Percentiles rank a stretch among this genome's conserved stretches.
Conservation (phyloP, 2,113 vertebrate species). For the Nothoprocta perdicaria region DNA sequence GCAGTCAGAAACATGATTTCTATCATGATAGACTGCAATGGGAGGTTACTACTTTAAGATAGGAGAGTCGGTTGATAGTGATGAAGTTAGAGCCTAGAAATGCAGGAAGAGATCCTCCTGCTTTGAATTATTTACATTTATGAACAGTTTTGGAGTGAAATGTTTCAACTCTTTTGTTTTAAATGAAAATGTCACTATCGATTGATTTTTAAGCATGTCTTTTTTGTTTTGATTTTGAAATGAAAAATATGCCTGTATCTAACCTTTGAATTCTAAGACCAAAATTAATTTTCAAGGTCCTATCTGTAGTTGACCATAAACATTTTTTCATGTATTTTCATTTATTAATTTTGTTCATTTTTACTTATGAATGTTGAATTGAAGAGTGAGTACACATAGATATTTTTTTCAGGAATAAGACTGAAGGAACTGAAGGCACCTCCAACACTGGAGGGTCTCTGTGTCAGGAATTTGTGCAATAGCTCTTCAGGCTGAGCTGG, state of each 20-base stretch:
- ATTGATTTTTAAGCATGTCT: not conserved
- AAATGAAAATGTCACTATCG: not conserved
- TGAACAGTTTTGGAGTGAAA: not conserved
- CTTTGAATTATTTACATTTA: not conserved
- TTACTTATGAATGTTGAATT: not conserved
- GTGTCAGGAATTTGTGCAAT: not conserved
- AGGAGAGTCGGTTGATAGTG: not conserved
- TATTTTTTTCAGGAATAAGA: not conserved
- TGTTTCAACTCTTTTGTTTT: not conserved
- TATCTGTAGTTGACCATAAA: not conserved
- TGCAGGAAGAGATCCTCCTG: not conserved
- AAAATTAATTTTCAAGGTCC: not conserved
- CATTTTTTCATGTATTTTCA: no score
- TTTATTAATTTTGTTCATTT: not conserved
- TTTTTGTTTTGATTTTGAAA: not conserved
- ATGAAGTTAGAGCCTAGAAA: not conserved
- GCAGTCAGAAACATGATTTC: not conserved
- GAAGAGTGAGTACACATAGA: not conserved
- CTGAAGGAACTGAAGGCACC: not conserved
- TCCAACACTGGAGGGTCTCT: not conserved
- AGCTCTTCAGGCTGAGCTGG: not conserved
- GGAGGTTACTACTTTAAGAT: not conserved
- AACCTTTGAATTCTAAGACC: not conserved
- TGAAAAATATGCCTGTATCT: not conserved
- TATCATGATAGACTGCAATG: not conserved